These are phyloP conservation scores for Drosophila setosimentum DNA, from an alignment of 2,888 invertebrate species.

Conservation along the genomic window DNA sequence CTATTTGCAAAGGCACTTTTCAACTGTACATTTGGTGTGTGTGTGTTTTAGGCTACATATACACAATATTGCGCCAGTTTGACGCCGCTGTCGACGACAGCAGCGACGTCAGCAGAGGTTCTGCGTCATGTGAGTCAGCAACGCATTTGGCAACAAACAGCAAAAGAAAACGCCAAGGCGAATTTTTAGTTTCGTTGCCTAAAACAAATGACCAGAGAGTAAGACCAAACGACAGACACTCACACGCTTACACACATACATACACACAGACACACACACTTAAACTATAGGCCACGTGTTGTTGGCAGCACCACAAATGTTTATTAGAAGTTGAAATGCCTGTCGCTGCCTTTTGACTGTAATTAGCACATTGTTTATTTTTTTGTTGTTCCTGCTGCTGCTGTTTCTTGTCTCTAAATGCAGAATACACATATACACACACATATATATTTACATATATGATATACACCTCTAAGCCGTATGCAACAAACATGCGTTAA, in stretches of 20 bases:
- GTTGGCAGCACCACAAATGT: constrained; percentile 51
- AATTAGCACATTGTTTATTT: constrained; percentile 75
- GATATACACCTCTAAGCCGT: neutral
- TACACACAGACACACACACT: constrained; percentile 16
- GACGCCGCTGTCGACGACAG: constrained; percentile 56
- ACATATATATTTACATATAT: neutral
- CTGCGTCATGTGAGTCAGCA: constrained; percentile 82
- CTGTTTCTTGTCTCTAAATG: constrained; percentile 24
- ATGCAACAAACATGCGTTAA: constrained; percentile 9
- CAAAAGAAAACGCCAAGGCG: constrained; percentile 52
- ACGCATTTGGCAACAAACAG: constrained; percentile 72
- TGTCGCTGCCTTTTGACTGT: constrained; percentile 68
- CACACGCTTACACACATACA: constrained; percentile 29
- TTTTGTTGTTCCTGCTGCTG: neutral
- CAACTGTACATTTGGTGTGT: constrained; percentile 32
- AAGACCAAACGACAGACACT: constrained; percentile 17
- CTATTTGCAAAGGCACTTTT: constrained; percentile 71
- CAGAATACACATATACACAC: constrained; percentile 25
- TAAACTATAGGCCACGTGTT: constrained; percentile 49
- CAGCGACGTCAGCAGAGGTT: constrained; percentile 44
- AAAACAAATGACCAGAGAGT: constrained; percentile 53
- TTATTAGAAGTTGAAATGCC: constrained; percentile 68
- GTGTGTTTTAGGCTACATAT: constrained; percentile 30
- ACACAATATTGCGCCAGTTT: constrained; percentile 61
- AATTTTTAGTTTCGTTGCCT: constrained; percentile 58